These are phyloP conservation scores for Cinara cedri DNA, from an alignment of 2,888 invertebrate species.

Conservation along the genomic window DNA sequence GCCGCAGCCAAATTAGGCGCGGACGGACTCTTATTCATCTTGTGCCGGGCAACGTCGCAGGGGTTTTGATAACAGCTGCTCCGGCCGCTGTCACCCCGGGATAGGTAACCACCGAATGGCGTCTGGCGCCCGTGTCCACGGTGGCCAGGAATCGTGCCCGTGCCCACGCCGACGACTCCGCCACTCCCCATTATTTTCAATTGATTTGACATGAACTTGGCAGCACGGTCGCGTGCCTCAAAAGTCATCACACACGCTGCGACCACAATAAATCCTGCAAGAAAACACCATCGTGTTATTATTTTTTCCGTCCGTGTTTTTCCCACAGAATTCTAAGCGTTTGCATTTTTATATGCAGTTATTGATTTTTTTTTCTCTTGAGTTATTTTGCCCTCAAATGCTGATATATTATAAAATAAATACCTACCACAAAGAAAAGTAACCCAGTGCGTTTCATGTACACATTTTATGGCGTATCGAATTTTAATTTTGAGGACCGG, in stretches of 20 bases:
- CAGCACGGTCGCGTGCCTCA: conserved; percentile 92
- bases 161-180: conserved; percentile 59
- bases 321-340: too few relatives aligned
- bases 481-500: too few relatives aligned
- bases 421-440: too few relatives aligned
- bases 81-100: conserved; percentile 61
- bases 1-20: conserved; percentile 67
- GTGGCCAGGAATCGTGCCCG: conserved; percentile 59
- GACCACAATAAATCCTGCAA: conserved; percentile 87
- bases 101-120: conserved; percentile 61
- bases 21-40: conserved; percentile 68
- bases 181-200: conserved; percentile 57
- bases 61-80: conserved; percentile 58
- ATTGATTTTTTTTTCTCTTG: too few relatives aligned
- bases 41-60: conserved; percentile 60
- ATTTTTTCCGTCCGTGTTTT: too few relatives aligned
- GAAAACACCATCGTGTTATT: too few relatives aligned
- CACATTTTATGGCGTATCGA: too few relatives aligned
- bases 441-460: too few relatives aligned
- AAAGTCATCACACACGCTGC: conserved; percentile 99
- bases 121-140: conserved; percentile 62
- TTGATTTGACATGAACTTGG: conserved; percentile 72
- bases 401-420: too few relatives aligned
- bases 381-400: too few relatives aligned
- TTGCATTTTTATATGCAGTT: too few relatives aligned